phyloP scores from a whole-genome alignment of 2,888 invertebrate genomes.

The Sminthurides aquaticus region DNA sequence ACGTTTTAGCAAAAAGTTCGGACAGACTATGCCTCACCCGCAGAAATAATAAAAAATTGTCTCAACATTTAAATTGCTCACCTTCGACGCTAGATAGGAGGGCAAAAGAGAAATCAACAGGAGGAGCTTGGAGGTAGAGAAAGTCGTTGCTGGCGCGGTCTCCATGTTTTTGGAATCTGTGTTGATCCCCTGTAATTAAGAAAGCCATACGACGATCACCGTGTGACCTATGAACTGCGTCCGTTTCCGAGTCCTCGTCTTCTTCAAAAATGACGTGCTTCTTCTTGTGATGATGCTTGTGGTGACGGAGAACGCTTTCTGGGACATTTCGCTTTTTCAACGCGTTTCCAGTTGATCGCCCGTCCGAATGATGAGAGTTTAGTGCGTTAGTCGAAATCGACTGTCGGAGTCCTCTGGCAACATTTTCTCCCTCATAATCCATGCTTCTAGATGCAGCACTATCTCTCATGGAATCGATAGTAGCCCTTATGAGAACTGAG shows the following conservation, averaged over 20 bases:
- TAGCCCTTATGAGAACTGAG: slow-evolving; percentile 26
- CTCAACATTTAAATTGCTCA: too few species aligned
- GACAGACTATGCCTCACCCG: too few species aligned
- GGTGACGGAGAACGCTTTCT: neutral
- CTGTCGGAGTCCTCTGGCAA: neutral
- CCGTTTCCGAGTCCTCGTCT: neutral
- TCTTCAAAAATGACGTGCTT: neutral
- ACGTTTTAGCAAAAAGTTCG: neutral
- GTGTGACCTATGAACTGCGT: slow-evolving; percentile 22
- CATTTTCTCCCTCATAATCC: neutral
- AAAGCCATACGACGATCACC: slow-evolving; percentile 39
- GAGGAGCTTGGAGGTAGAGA: slow-evolving; percentile 35
- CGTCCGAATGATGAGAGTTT: neutral
- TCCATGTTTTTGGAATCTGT: slow-evolving; percentile 21
- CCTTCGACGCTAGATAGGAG: slow-evolving; percentile 39
- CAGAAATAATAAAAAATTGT: too few species aligned
- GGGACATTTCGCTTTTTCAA: too few species aligned
- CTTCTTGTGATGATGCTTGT: neutral
- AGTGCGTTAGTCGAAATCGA: neutral
- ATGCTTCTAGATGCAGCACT: neutral
- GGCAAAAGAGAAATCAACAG: slow-evolving; percentile 40
- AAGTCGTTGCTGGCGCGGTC: slow-evolving; percentile 2
- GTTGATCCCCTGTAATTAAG: slow-evolving; percentile 38
- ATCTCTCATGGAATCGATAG: slow-evolving; percentile 14
- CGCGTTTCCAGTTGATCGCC: too few species aligned